Conservation (phyloP, 2,888 invertebrate genomes). For the Arctia plantaginis region DNA sequence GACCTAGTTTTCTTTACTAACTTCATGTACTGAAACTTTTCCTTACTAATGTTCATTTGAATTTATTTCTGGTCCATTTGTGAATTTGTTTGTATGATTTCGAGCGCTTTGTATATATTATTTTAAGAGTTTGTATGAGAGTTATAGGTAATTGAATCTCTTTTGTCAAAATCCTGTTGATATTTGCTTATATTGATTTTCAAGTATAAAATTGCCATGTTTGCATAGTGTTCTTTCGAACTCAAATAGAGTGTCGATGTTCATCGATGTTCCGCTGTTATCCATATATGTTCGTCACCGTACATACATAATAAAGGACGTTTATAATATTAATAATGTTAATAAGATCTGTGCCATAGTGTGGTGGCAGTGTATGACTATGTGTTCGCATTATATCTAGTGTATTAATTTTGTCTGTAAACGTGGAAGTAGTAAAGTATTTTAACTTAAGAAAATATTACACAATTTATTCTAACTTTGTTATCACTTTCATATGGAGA, state of each 20-base stretch:
- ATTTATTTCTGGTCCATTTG: conserved; percentile 65
- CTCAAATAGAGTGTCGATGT: conserved; percentile 34
- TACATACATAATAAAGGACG: conserved; percentile 63
- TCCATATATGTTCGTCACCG: conserved; percentile 55
- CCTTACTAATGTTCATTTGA: conserved; percentile 66
- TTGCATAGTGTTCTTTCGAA: conserved; percentile 33
- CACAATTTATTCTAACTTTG: conserved; percentile 53
- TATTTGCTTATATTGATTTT: conserved; percentile 58
- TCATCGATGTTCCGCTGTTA: conserved; percentile 32
- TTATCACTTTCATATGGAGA: conserved; percentile 41
- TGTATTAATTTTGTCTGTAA: conserved; percentile 78
- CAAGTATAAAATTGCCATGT: conserved; percentile 49
- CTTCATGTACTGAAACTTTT: conserved; percentile 67
- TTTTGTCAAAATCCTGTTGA: conserved; percentile 69
- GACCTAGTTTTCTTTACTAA: conserved; percentile 72
- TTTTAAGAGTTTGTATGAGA: conserved; percentile 83
- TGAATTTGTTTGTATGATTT: conserved; percentile 80
- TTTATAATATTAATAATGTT: conserved; percentile 63
- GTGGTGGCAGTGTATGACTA: conserved; percentile 79
- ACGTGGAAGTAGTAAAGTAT: conserved; percentile 76
- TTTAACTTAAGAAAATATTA: conserved; percentile 70
- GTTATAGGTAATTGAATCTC: conserved; percentile 85
- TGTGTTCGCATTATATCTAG: conserved; percentile 79
- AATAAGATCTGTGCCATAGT: conserved; percentile 84
- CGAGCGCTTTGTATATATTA: conserved; percentile 84